Percentiles rank a stretch among this genome's conserved stretches.
Conservation (phyloP, 1,140 invertebrate genomes). For the Drosophila nigrodunni region DNA sequence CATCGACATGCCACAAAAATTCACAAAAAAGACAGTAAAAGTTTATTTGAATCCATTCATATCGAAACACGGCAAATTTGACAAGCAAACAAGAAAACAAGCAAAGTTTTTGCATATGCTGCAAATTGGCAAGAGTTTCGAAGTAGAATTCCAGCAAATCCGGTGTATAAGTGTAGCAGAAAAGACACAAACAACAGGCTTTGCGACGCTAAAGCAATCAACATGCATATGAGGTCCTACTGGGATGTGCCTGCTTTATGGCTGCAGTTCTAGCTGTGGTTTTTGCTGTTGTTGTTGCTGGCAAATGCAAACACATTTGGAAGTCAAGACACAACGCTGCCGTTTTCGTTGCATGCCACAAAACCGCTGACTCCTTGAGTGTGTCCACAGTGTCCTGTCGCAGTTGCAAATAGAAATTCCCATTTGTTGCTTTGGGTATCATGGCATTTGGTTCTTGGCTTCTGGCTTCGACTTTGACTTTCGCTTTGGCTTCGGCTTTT, state of each 20-base stretch:
- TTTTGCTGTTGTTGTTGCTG: background rate
- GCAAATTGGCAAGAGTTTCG: slow-evolving; percentile 39
- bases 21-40: slow-evolving; percentile 58
- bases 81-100: slow-evolving; percentile 3
- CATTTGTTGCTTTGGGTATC: slow-evolving; percentile 4
- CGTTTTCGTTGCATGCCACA: slow-evolving; percentile 36
- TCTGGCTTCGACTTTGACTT: too few relatives aligned
- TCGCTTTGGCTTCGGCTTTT: slow-evolving; percentile 37
- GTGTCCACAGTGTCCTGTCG: slow-evolving; percentile 2
- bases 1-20: slow-evolving; percentile 52
- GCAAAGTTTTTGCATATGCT: slow-evolving; percentile 45
- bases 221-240: slow-evolving; percentile 65
- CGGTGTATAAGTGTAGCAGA: slow-evolving; percentile 15
- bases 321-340: slow-evolving; percentile 57
- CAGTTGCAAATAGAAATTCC: slow-evolving; percentile 12
- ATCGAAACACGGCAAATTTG: slow-evolving; percentile 51
- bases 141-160: slow-evolving; percentile 51
- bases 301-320: slow-evolving; percentile 68
- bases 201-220: slow-evolving; percentile 57
- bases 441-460: slow-evolving; percentile 52
- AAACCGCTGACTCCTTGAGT: slow-evolving; percentile 38
- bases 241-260: slow-evolving; percentile 21
- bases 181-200: background rate
- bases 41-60: slow-evolving; percentile 63
- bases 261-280: background rate